Evolutionary conservation across 2,888 invertebrate species (phyloP).

Genomic region (Drosophila merina): DNA sequence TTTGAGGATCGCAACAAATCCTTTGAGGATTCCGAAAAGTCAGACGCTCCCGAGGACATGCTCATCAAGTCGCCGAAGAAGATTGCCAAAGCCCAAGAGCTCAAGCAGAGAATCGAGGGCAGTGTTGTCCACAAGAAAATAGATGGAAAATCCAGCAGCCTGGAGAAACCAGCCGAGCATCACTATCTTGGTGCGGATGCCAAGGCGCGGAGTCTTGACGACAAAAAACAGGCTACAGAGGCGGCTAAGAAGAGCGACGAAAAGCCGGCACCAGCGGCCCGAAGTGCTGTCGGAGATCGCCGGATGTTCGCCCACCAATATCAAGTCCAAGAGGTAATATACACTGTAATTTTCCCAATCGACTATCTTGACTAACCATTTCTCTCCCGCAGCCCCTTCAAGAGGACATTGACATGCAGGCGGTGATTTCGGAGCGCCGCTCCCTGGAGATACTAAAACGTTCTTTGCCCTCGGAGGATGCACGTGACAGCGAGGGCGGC

Average conservation of each 20-base stretch:
- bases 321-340: constrained; percentile 63
- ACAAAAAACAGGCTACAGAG: constrained; percentile 83
- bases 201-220: constrained; percentile 89
- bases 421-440: constrained; percentile 86
- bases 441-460: constrained; percentile 87
- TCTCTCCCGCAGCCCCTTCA: constrained; percentile 34
- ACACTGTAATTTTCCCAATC: not conserved
- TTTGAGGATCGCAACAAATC: constrained; percentile 88
- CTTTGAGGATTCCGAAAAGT: constrained; percentile 87
- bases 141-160: constrained; percentile 87
- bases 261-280: constrained; percentile 73
- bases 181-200: constrained; percentile 87
- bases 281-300: constrained; percentile 80
- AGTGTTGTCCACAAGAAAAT: constrained; percentile 87
- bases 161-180: constrained; percentile 87
- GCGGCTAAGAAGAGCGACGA: constrained; percentile 83
- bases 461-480: constrained; percentile 85
- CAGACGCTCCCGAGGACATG: constrained; percentile 84
- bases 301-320: constrained; percentile 83
- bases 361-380: not conserved
- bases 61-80: constrained; percentile 86
- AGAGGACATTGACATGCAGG: constrained; percentile 86
- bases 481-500: constrained; percentile 80
- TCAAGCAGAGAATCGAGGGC: constrained; percentile 87
- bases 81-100: constrained; percentile 86